Evolutionary conservation across 2,113 vertebrate genomes (phyloP), one percentile per base, ranked within the genome.

Genomic region (Gymnarchus niloticus): DNA sequence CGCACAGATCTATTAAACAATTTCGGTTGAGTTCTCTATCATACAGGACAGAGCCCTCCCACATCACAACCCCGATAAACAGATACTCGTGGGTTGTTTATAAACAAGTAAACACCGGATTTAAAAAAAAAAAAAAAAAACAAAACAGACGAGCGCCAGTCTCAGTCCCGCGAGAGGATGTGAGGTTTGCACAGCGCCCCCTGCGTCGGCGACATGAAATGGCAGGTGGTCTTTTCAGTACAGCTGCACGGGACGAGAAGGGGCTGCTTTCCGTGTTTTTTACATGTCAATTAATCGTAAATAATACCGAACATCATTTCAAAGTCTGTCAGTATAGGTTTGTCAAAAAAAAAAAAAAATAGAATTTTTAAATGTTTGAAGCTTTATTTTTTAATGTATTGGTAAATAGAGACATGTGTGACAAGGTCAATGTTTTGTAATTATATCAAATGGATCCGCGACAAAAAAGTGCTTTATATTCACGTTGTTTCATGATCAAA

Each of bases 151-250:
- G 69, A 78, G 69, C n/a, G 37, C 65, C 46, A 51, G 21, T 25
- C 28, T 44, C 9, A 21, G 8, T 44, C 21, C 25, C 37, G 41
- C 33, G 37, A 49, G 57, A 48, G 69, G 51, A n/a, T 28, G n/a
- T 23, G 37, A 14, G 25, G 78, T 17, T 59, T 46, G n/a, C 46
- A 84, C 69, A 85, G 84, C 84, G 84, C 84, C 84, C 8, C 84
- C 7, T 80, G 12, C 23, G 41, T 69, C 28, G 56, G 52, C 14
- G 5, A 4, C 52, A 33, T 8, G 17, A 56, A 78, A 78, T 56
- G 33, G 41, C 84, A 78, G 33, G 51, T 56, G 19, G 25, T 28
- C 28, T 85, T 14, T 85, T 77, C 28, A 44, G 48, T 21, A 41
- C 84, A 28, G 46, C 1, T 10, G 37, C 9, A 21, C 21, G 14